Conservation (phyloP, 2,888 invertebrate species). For the Eristalinus aeneus region DNA sequence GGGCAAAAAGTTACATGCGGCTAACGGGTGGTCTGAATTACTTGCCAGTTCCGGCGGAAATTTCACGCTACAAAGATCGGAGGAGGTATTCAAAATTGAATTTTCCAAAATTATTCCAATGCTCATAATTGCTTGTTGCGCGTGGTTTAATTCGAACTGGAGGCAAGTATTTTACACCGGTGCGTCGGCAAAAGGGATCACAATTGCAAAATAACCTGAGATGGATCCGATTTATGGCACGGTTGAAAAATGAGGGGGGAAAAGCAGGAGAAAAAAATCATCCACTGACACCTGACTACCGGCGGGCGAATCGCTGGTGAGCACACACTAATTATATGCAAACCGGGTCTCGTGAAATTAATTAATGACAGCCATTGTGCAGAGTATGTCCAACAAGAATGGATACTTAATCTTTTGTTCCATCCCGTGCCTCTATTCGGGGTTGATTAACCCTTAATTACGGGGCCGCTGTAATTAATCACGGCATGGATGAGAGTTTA, state of each 20-base stretch:
- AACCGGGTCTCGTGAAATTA: constrained; percentile 46
- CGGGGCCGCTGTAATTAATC: constrained; percentile 52
- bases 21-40: not conserved
- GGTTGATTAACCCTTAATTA: constrained; percentile 52
- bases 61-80: constrained; percentile 18
- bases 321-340: constrained; percentile 54
- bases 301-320: not conserved
- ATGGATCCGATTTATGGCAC: constrained; percentile 38
- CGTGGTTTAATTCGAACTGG: constrained; percentile 45
- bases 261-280: not conserved
- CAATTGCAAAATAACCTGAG: constrained; percentile 33
- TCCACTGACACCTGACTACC: constrained; percentile 46
- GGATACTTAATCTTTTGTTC: constrained; percentile 54
- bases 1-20: not conserved
- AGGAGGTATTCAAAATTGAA: constrained; percentile 51
- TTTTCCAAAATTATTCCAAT: constrained; percentile 57
- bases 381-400: constrained; percentile 53
- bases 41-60: constrained; percentile 30
- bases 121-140: constrained; percentile 66
- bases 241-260: not conserved
- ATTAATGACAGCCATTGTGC: constrained; percentile 59
- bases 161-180: constrained; percentile 27
- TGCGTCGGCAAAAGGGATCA: constrained; percentile 21
- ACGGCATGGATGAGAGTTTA: constrained; percentile 35
- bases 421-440: not conserved